phyloP scores from a whole-genome alignment of 2,113 vertebrate species.

The Rynchops niger region DNA sequence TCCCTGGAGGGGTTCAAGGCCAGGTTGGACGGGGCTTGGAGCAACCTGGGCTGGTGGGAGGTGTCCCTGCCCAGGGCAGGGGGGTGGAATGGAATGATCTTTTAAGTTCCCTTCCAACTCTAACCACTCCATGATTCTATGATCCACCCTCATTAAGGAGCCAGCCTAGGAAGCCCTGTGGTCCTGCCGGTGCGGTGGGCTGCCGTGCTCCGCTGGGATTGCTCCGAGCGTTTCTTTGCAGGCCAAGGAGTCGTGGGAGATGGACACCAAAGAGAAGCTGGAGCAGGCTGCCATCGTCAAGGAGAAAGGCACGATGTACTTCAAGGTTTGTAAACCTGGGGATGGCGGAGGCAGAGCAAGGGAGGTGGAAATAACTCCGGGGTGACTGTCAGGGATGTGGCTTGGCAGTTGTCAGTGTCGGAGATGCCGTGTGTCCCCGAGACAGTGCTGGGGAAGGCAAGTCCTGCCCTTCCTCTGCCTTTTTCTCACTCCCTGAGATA shows the following conservation, averaged over 20 bases:
- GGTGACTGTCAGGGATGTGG: not conserved
- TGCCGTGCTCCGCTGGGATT: not conserved
- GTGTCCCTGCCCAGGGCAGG: not conserved
- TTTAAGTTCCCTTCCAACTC: not conserved
- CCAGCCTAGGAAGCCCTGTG: not conserved
- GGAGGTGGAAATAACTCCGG: not conserved
- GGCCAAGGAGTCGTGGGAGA: constrained; percentile 98
- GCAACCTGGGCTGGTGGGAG: not conserved
- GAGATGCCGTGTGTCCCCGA: not conserved
- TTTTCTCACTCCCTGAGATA: not conserved
- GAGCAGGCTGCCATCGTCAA: constrained; percentile 83
- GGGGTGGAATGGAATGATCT: not conserved
- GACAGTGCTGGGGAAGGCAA: fast-evolving
- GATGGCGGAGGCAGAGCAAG: not conserved
- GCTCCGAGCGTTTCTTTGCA: constrained; percentile 61
- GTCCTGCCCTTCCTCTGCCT: not conserved
- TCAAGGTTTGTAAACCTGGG: constrained; percentile 81
- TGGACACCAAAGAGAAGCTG: constrained; percentile 93
- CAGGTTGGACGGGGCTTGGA: not conserved
- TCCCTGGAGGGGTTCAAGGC: too few relatives aligned
- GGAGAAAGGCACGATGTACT: constrained; percentile 93
- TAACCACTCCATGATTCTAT: not conserved
- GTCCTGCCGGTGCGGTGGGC: not conserved
- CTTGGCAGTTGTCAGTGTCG: not conserved
- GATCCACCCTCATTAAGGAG: not conserved